Percentiles rank a stretch among this genome's conserved stretches.
These are phyloP conservation scores for Eutolmus rufibarbis DNA, from an alignment of 2,888 invertebrate genomes.

Conservation along the genomic window DNA sequence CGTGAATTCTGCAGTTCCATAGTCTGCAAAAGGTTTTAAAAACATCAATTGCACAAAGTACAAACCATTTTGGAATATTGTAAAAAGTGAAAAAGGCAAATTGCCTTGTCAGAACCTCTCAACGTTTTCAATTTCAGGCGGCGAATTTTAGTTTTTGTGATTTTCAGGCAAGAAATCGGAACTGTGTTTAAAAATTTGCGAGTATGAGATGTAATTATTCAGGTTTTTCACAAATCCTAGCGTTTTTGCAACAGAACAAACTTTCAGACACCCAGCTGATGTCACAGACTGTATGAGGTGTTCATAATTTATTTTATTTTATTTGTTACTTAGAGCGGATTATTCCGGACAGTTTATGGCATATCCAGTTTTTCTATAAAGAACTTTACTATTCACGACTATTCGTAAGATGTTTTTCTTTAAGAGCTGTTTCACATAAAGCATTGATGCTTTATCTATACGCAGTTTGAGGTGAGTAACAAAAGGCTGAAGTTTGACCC, in stretches of 20 bases:
- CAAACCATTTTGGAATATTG: not conserved
- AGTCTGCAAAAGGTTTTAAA: not conserved
- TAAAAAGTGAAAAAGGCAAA: not conserved
- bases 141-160: not conserved
- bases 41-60: not conserved
- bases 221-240: not conserved
- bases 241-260: not conserved
- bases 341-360: not conserved
- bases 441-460: not conserved
- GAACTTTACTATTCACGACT: not conserved
- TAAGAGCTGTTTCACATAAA: not conserved
- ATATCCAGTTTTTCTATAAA: not conserved
- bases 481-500: not conserved
- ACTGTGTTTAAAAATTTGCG: not conserved
- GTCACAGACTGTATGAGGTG: not conserved
- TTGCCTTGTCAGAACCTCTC: not conserved
- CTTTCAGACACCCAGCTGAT: not conserved
- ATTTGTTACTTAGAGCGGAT: not conserved
- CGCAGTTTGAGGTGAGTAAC: not conserved
- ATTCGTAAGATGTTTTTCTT: not conserved
- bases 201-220: not conserved
- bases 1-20: not conserved
- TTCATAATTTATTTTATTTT: not conserved
- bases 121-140: not conserved
- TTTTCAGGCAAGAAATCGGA: not conserved